Conservation (phyloP, 1,140 invertebrate species). For the Caerostris darwini region DNA sequence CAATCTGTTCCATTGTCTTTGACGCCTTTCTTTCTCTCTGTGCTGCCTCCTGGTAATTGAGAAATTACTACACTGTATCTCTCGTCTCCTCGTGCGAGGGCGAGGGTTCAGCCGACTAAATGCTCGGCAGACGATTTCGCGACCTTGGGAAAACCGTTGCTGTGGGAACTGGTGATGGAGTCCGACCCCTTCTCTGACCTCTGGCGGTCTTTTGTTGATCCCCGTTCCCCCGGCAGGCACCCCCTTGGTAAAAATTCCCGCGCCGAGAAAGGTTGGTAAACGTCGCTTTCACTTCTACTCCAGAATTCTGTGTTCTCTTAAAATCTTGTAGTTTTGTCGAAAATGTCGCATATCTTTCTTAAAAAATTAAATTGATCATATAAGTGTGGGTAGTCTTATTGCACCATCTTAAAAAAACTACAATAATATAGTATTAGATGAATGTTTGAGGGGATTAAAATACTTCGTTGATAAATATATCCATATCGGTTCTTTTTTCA, state of each 20-base stretch:
- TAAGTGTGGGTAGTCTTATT: too few relatives aligned
- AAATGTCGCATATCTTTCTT: too few relatives aligned
- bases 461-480: too few relatives aligned
- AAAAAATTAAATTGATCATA: too few relatives aligned
- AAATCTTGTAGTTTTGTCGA: too few relatives aligned
- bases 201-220: slow-evolving; percentile 43
- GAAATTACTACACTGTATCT: neutral
- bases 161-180: slow-evolving; percentile 20
- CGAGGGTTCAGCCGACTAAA: too few relatives aligned
- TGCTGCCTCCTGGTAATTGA: neutral
- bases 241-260: neutral
- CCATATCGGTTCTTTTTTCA: too few relatives aligned
- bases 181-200: neutral
- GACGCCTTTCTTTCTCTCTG: neutral
- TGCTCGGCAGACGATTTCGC: too few relatives aligned
- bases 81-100: neutral
- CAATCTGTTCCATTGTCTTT: slow-evolving; percentile 27
- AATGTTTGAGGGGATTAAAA: too few relatives aligned
- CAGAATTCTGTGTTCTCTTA: neutral
- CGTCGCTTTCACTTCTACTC: neutral
- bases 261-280: neutral
- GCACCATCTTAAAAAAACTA: too few relatives aligned
- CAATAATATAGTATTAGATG: too few relatives aligned
- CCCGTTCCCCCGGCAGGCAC: slow-evolving; percentile 18
- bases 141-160: slow-evolving; percentile 24